Evolutionary conservation across 2,113 vertebrate species (phyloP).

Genomic region (Pluvianellus socialis): DNA sequence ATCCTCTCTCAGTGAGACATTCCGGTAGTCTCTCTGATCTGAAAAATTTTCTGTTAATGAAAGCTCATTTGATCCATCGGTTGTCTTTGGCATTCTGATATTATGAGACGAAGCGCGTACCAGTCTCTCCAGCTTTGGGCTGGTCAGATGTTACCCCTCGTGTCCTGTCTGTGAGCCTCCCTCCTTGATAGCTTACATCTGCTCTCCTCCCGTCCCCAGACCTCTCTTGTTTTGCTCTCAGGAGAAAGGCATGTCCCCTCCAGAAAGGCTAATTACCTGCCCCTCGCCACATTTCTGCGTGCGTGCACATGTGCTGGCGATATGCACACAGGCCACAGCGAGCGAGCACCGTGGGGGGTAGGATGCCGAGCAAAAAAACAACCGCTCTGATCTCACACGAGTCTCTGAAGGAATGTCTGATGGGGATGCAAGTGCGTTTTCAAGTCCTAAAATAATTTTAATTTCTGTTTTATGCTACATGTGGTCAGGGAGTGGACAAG

Average conservation of each 20-base stretch:
- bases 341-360: background rate
- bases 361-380: background rate
- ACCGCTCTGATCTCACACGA: background rate
- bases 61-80: background rate
- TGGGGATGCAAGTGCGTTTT: background rate
- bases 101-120: background rate
- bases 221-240: constrained; percentile 9
- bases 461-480: constrained; percentile 29
- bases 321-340: background rate
- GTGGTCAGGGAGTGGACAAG: background rate
- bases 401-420: constrained; percentile 23
- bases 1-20: background rate
- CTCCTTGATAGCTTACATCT: constrained; percentile 19
- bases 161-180: background rate
- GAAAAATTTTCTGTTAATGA: background rate
- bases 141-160: background rate
- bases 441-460: constrained; percentile 23
- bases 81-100: background rate
- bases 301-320: background rate
- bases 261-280: constrained; percentile 39
- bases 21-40: background rate
- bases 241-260: constrained; percentile 31
- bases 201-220: background rate
- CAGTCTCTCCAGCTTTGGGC: background rate
- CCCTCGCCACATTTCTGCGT: background rate